Conservation (phyloP, 1,140 invertebrate species). For the Antheraea pernyi region DNA sequence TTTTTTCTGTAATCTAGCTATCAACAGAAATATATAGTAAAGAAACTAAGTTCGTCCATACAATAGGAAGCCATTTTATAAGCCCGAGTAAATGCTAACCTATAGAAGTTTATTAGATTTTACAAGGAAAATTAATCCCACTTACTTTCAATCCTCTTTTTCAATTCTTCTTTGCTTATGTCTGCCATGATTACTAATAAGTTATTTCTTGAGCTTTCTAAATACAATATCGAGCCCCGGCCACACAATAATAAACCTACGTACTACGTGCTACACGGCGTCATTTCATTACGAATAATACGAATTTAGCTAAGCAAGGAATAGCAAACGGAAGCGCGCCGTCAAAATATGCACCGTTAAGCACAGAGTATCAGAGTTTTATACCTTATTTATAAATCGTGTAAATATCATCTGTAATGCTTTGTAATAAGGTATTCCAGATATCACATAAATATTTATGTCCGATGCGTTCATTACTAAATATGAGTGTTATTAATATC, state of each 20-base stretch:
- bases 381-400: not conserved
- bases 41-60: slow-evolving; percentile 46
- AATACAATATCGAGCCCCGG: slow-evolving; percentile 25
- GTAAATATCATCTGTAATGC: not conserved
- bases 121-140: slow-evolving; percentile 28
- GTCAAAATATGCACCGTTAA: slow-evolving; percentile 15
- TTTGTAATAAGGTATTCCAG: not conserved
- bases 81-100: not conserved
- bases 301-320: slow-evolving; percentile 48
- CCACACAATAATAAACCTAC: slow-evolving; percentile 76
- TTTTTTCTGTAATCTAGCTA: slow-evolving; percentile 49
- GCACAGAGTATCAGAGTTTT: not conserved
- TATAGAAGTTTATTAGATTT: not conserved
- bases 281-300: slow-evolving; percentile 25
- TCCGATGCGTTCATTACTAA: not conserved
- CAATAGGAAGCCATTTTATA: slow-evolving; percentile 67
- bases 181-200: slow-evolving; percentile 80
- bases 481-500: too few species aligned
- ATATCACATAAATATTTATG: not conserved
- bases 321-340: not conserved
- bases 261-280: slow-evolving; percentile 72
- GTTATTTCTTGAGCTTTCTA: slow-evolving; percentile 44
- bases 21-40: slow-evolving; percentile 68
- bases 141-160: slow-evolving; percentile 86
- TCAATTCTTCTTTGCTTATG: slow-evolving; percentile 84